phyloP scores from a whole-genome alignment of 2,797 vertebrate species.

The Anableps anableps region DNA sequence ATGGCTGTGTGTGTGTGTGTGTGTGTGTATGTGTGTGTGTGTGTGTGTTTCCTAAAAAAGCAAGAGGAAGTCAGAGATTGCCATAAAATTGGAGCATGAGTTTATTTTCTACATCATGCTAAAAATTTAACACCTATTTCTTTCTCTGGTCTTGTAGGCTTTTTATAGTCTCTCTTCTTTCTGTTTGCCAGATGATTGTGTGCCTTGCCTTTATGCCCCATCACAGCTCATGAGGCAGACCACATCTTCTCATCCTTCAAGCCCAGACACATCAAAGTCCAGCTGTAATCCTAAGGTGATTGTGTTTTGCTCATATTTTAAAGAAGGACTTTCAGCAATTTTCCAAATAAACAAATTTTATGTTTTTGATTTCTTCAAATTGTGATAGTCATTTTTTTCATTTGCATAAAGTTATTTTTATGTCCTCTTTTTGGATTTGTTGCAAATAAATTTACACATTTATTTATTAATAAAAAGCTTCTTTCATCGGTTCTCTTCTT shows the following conservation, averaged over 20 bases:
- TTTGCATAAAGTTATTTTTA: background rate
- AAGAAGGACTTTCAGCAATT: background rate
- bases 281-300: background rate
- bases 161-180: background rate
- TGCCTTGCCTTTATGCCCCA: constrained; percentile 25
- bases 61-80: constrained; percentile 10
- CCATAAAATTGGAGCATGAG: constrained; percentile 4
- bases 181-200: constrained; percentile 9
- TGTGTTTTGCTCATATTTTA: background rate
- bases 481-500: background rate
- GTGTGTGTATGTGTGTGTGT: constrained; percentile 30
- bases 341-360: background rate
- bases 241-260: constrained; percentile 4
- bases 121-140: constrained; percentile 55
- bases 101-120: constrained; percentile 25
- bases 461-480: background rate
- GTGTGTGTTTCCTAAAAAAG: constrained; percentile 28
- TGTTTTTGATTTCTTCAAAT: background rate
- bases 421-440: background rate
- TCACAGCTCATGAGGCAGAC: constrained; percentile 13
- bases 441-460: background rate
- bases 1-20: constrained; percentile 15
- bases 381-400: background rate
- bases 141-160: constrained; percentile 30
- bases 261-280: constrained; percentile 11